phyloP scores from a whole-genome alignment of 1,140 invertebrate genomes.

The Trichonephila clavipes region DNA sequence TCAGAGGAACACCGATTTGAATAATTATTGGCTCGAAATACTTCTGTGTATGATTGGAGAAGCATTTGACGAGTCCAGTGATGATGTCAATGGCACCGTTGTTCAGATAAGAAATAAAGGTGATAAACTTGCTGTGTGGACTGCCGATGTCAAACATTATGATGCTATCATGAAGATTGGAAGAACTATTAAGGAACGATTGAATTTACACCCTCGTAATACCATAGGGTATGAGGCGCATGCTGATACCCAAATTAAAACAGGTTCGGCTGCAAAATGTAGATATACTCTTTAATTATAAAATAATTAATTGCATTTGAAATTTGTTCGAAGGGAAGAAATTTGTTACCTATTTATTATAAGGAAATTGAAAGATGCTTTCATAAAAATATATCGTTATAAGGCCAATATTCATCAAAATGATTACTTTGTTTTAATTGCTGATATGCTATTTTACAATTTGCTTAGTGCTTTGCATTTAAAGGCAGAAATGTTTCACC shows the following conservation, averaged over 20 bases:
- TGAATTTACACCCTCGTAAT: slow-evolving; percentile 55
- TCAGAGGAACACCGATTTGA: slow-evolving; percentile 90
- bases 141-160: slow-evolving; percentile 89
- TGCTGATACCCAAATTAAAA: slow-evolving; percentile 66
- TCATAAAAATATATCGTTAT: neutral
- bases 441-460: neutral
- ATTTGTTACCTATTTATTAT: neutral
- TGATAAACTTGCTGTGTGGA: slow-evolving; percentile 98
- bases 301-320: neutral
- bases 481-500: neutral
- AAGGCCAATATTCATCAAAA: neutral
- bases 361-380: neutral
- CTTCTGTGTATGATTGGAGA: slow-evolving; percentile 97
- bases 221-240: slow-evolving; percentile 60
- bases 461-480: neutral
- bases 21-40: slow-evolving; percentile 97
- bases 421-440: slow-evolving; percentile 20
- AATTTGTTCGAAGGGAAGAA: neutral
- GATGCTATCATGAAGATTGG: slow-evolving; percentile 86
- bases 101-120: slow-evolving; percentile 94
- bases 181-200: slow-evolving; percentile 75
- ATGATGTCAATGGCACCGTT: slow-evolving; percentile 96
- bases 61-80: slow-evolving; percentile 94
- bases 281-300: slow-evolving; percentile 47
- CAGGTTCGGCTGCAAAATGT: slow-evolving; percentile 46